Percentiles rank a stretch among this genome's conserved stretches.
phyloP scores from a whole-genome alignment of 2,797 vertebrate genomes.

The Antennarius maculatus region DNA sequence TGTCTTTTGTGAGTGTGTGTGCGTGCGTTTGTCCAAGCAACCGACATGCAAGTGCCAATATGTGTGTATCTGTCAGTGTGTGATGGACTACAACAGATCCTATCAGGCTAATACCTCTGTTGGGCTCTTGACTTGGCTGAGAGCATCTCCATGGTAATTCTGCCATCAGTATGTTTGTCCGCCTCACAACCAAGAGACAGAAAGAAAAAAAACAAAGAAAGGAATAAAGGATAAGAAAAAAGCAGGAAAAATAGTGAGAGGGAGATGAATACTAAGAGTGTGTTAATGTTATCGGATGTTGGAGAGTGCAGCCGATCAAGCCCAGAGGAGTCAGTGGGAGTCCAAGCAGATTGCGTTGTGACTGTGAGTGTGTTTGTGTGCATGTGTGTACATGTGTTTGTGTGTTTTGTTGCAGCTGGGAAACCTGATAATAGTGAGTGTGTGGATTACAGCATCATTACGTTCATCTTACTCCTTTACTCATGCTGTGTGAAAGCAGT shows the following conservation, averaged over 20 bases:
- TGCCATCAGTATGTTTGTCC: conserved; percentile 53
- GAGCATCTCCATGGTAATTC: conserved; percentile 62
- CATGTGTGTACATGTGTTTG: conserved; percentile 1
- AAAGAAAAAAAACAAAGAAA: conserved; percentile 20
- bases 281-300: conserved; percentile 64
- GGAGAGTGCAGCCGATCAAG: conserved; percentile 56
- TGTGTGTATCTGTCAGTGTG: conserved; percentile 44
- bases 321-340: conserved; percentile 45
- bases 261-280: conserved; percentile 40
- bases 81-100: conserved; percentile 61
- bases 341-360: conserved; percentile 21
- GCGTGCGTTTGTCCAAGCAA: conserved; percentile 16
- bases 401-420: conserved; percentile 39
- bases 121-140: conserved; percentile 55
- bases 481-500: conserved; percentile 35
- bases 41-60: conserved; percentile 44
- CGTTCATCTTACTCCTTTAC: conserved; percentile 29
- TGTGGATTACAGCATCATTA: conserved; percentile 51
- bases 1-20: conserved; percentile 17
- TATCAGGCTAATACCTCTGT: conserved; percentile 65
- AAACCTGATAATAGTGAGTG: conserved; percentile 21
- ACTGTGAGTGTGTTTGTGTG: not conserved
- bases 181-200: conserved; percentile 31
- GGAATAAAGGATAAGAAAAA: conserved; percentile 35
- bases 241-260: conserved; percentile 5